These are phyloP conservation scores for Pseudois nayaur DNA, from an alignment of 2,113 vertebrate genomes.

Conservation along the genomic window DNA sequence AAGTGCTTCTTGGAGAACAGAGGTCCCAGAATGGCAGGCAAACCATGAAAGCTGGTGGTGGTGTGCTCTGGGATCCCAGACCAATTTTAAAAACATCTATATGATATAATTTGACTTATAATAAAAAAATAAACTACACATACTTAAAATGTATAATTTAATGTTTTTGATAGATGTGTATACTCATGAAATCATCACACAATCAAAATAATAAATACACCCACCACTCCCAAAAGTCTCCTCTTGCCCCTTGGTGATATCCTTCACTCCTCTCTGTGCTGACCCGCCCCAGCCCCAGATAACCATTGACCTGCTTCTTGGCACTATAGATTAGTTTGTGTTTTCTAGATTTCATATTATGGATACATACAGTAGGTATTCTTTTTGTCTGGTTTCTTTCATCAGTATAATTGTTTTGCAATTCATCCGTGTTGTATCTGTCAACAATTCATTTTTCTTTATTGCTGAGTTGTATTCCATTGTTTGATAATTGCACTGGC, in stretches of 20 bases:
- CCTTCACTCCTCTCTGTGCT: background rate
- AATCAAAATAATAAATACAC: background rate
- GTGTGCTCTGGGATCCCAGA: background rate
- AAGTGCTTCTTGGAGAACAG: background rate
- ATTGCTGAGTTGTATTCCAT: background rate
- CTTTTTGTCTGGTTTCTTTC: background rate
- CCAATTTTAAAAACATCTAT: background rate
- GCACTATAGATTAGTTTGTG: background rate
- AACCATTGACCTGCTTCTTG: background rate
- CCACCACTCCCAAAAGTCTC: background rate
- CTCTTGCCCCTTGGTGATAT: background rate
- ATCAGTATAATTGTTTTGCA: background rate
- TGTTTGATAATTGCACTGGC: background rate
- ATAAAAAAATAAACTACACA: background rate
- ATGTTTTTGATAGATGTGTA: background rate
- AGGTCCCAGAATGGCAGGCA: background rate
- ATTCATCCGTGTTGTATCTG: background rate
- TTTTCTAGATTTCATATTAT: background rate
- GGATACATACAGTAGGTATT: background rate
- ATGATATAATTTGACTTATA: background rate
- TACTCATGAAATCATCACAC: background rate
- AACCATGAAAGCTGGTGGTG: background rate
- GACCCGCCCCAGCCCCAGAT: background rate
- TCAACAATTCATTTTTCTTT: background rate
- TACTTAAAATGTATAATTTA: background rate